Percentiles rank a stretch among this genome's conserved stretches.
Conservation (phyloP, 2,797 vertebrate genomes). For the Anguilla marmorata region DNA sequence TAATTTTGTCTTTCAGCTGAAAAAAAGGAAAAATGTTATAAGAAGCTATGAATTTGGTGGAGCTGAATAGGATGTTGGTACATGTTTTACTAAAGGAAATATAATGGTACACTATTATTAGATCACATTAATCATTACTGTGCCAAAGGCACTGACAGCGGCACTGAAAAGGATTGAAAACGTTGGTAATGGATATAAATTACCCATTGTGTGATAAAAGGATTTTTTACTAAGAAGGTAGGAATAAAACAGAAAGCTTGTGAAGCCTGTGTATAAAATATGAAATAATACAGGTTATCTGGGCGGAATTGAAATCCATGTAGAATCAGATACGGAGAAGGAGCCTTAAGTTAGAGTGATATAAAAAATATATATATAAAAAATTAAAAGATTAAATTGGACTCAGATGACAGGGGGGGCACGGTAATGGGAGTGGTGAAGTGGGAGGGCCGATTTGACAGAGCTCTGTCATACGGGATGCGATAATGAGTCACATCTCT, state of each 20-base stretch:
- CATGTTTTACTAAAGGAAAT: constrained; percentile 99
- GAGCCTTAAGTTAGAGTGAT: constrained; percentile 69
- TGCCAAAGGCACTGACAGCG: constrained; percentile 99
- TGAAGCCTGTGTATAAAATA: constrained; percentile 71
- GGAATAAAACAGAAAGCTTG: constrained; percentile 99
- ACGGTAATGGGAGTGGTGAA: constrained; percentile 48
- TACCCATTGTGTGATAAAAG: constrained; percentile 99
- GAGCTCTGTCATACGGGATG: constrained; percentile 79
- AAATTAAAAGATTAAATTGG: constrained; percentile 68
- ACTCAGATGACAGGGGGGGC: constrained; percentile 52
- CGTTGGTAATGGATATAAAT: constrained; percentile 99
- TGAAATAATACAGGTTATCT: constrained; percentile 80
- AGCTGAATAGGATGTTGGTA: constrained; percentile 99
- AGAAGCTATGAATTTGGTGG: constrained; percentile 99
- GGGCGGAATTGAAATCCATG: constrained; percentile 75
- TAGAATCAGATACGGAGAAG: constrained; percentile 77
- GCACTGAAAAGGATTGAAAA: constrained; percentile 99
- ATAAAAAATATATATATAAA: constrained; percentile 47
- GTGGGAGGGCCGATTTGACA: constrained; percentile 68
- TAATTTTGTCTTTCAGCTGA: constrained; percentile 96
- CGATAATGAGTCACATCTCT: constrained; percentile 82
- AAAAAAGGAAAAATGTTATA: constrained; percentile 93
- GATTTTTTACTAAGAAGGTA: constrained; percentile 99
- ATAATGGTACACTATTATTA: constrained; percentile 99
- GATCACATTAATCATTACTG: constrained; percentile 99